Conservation (phyloP, 2,888 invertebrate species). For the Folsomia candida region DNA sequence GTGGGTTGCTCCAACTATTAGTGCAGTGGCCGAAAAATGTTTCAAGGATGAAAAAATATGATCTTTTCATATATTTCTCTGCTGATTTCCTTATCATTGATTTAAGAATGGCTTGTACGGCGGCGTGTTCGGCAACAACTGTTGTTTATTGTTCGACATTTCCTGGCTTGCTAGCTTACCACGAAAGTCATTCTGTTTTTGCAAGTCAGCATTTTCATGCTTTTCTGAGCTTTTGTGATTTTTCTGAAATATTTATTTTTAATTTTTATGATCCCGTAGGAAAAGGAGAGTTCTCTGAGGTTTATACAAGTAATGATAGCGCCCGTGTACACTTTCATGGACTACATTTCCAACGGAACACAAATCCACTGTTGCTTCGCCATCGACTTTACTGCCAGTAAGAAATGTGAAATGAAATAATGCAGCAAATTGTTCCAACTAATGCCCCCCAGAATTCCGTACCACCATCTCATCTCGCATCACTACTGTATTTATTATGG, state of each 20-base stretch:
- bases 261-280: conserved; percentile 31
- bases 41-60: too few species aligned
- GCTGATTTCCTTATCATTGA: background rate
- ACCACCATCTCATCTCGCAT: background rate
- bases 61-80: background rate
- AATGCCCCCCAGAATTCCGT: background rate
- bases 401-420: conserved; percentile 7
- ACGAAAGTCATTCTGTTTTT: too few species aligned
- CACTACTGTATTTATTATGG: too few species aligned
- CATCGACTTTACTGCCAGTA: conserved; percentile 57
- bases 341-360: conserved; percentile 60
- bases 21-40: background rate
- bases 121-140: too few species aligned
- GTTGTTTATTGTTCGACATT: too few species aligned
- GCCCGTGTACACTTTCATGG: conserved; percentile 58
- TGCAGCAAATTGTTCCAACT: background rate
- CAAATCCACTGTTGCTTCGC: conserved; percentile 58
- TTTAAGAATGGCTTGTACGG: too few species aligned
- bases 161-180: too few species aligned
- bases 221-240: background rate
- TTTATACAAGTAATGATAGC: conserved; percentile 37
- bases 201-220: too few species aligned
- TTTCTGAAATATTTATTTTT: background rate
- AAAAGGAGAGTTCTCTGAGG: conserved; percentile 31
- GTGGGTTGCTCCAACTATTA: background rate